Evolutionary conservation across 2,888 invertebrate species (phyloP).

Genomic region (Dendrolimus houi): DNA sequence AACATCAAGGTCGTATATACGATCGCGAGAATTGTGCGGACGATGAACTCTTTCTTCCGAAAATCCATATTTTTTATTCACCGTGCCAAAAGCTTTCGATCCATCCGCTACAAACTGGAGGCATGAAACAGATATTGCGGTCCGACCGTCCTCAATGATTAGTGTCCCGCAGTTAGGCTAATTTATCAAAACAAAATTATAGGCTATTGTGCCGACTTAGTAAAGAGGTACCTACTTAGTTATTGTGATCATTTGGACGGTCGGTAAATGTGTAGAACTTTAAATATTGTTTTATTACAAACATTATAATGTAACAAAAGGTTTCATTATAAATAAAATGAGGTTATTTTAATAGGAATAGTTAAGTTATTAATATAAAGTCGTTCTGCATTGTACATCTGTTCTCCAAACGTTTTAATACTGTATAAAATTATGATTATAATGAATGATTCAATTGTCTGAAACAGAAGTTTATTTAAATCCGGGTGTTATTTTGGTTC

Average conservation of each 20-base stretch:
- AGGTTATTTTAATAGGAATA: no score
- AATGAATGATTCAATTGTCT: no score
- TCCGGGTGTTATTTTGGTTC: no score
- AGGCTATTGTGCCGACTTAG: constrained; percentile 15
- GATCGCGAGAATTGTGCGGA: constrained; percentile 18
- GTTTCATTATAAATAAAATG: no score
- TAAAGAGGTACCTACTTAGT: background rate
- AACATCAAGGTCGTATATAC: constrained; percentile 26
- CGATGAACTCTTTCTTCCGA: constrained; percentile 34
- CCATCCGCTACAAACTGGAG: constrained; percentile 47
- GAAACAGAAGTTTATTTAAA: no score
- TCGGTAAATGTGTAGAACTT: no score
- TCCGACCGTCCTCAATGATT: constrained; percentile 40
- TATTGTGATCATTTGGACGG: background rate
- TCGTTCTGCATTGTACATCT: no score
- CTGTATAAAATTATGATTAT: no score
- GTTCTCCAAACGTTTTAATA: no score
- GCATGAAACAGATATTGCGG: constrained; percentile 29
- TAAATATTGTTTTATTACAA: no score
- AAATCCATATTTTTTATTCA: constrained; percentile 32
- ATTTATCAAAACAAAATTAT: constrained; percentile 64
- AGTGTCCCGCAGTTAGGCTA: constrained; percentile 48
- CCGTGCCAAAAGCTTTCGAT: constrained; percentile 28
- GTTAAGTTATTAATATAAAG: no score
- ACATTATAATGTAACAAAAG: no score